These are phyloP conservation scores for Odocoileus hemionus DNA, from an alignment of 2,113 vertebrate genomes.

Conservation along the genomic window DNA sequence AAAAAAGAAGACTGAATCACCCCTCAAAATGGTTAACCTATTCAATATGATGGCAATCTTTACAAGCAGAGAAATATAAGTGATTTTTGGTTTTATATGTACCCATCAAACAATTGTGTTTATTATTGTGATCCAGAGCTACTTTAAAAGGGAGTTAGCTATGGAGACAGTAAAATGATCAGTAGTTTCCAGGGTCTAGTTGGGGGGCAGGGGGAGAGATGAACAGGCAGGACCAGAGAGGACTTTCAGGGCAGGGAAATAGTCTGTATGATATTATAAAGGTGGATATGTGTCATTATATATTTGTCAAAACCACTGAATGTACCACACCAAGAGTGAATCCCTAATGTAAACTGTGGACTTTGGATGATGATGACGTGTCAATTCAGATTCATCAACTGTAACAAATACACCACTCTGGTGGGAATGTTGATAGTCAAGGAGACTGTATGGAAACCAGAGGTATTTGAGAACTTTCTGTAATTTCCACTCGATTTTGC, in stretches of 20 bases:
- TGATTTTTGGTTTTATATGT: background rate
- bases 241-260: background rate
- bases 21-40: background rate
- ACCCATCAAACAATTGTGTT: background rate
- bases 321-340: background rate
- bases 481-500: background rate
- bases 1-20: background rate
- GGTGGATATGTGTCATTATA: background rate
- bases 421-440: background rate
- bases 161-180: background rate
- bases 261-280: background rate
- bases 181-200: background rate
- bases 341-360: background rate
- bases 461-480: background rate
- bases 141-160: background rate
- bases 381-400: background rate
- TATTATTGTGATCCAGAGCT: background rate
- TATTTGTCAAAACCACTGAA: conserved; percentile 24
- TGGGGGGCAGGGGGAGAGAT: background rate
- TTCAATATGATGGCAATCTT: background rate
- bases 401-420: background rate
- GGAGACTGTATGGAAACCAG: background rate
- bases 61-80: background rate
- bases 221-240: background rate
- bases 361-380: background rate